phyloP scores from a whole-genome alignment of 2,113 vertebrate genomes.

The Alexandromys fortis region DNA sequence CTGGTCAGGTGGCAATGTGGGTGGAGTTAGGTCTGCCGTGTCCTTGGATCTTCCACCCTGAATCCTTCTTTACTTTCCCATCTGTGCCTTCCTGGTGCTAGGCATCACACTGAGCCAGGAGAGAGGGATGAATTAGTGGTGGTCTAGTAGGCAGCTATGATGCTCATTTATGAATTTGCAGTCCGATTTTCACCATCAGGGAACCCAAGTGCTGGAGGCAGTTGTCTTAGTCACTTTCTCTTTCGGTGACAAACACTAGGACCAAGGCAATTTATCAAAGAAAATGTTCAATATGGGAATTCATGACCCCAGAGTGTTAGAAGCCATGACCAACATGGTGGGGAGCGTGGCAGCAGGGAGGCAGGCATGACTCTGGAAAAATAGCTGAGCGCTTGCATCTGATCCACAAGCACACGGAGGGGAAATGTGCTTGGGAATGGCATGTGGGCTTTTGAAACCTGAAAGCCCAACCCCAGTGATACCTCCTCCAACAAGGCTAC shows the following conservation, averaged over 20 bases:
- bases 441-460: not conserved
- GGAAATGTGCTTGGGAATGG: not conserved
- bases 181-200: not conserved
- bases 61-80: no score
- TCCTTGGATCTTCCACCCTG: not conserved
- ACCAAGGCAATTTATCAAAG: not conserved
- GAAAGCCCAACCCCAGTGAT: not conserved
- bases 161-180: not conserved
- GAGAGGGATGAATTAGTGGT: not conserved
- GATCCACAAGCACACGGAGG: not conserved
- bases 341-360: not conserved
- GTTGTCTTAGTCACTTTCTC: not conserved
- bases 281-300: not conserved
- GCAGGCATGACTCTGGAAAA: not conserved
- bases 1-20: not conserved
- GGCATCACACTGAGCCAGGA: not conserved
- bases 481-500: not conserved
- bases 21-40: not conserved
- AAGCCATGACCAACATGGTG: not conserved
- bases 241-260: not conserved
- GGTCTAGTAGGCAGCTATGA: not conserved
- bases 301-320: not conserved
- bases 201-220: not conserved
- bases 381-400: not conserved
- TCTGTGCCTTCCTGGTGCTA: not conserved